These are phyloP conservation scores for Geodia barretti DNA, from an alignment of 37 sponge, comb jelly and placozoan species.

Conservation along the genomic window DNA sequence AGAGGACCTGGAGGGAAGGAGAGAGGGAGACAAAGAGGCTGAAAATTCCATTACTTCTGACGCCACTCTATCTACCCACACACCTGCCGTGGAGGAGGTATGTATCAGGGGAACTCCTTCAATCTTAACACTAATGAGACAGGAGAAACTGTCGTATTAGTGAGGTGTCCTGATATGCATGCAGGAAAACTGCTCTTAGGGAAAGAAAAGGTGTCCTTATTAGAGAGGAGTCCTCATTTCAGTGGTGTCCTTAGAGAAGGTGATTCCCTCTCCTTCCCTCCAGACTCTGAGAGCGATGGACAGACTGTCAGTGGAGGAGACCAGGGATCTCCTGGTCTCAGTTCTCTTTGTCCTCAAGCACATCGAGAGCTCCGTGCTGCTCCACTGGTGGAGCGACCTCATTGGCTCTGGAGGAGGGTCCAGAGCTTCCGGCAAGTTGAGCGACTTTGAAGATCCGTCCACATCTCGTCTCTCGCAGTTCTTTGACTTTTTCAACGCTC, in stretches of 20 bases:
- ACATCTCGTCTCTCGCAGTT: slow-evolving; percentile 48
- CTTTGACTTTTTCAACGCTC: slow-evolving; percentile 63
- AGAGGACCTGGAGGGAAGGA: too few species aligned
- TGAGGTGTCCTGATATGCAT: too few species aligned
- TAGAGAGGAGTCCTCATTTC: too few species aligned
- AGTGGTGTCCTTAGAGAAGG: not conserved
- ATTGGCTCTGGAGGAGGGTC: slow-evolving; percentile 44
- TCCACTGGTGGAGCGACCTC: slow-evolving; percentile 65
- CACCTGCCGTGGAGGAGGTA: too few species aligned
- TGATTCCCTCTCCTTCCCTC: not conserved
- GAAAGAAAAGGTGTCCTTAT: too few species aligned
- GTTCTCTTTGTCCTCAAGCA: slow-evolving; percentile 91
- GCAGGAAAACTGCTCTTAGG: too few species aligned
- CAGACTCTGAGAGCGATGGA: slow-evolving; percentile 29
- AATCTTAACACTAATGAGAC: too few species aligned
- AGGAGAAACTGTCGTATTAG: too few species aligned
- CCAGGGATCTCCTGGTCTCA: slow-evolving; percentile 75
- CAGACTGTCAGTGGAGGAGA: slow-evolving; percentile 58
- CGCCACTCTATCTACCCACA: too few species aligned
- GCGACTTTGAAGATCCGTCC: slow-evolving; percentile 12
- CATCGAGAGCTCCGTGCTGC: slow-evolving; percentile 52
- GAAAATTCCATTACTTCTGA: too few species aligned
- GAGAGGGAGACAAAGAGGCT: too few species aligned
- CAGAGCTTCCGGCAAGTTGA: not conserved
- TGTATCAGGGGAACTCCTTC: too few species aligned